Evolutionary conservation across 2,113 vertebrate genomes (phyloP).

Genomic region (Neogobius melanostomus): DNA sequence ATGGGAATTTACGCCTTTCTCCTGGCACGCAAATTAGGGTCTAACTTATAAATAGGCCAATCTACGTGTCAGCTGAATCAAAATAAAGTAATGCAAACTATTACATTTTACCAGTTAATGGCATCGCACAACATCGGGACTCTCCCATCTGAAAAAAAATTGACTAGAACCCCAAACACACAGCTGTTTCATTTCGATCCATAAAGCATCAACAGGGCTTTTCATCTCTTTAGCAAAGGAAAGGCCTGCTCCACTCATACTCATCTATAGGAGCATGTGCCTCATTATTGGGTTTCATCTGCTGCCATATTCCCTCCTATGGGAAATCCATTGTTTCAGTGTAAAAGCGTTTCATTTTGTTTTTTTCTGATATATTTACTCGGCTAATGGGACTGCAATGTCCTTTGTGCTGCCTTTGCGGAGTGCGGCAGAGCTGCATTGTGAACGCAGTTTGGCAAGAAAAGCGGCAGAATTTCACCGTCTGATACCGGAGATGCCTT

Average conservation of each 20-base stretch:
- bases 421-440: conserved; percentile 68
- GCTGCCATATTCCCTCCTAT: conserved; percentile 64
- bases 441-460: conserved; percentile 46
- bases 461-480: conserved; percentile 59
- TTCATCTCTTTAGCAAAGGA: conserved; percentile 47
- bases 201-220: conserved; percentile 41
- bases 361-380: conserved; percentile 71
- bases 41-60: conserved; percentile 29
- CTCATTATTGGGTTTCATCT: conserved; percentile 67
- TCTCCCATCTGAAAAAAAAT: conserved; percentile 30
- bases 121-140: conserved; percentile 31
- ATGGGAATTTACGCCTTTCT: conserved; percentile 24
- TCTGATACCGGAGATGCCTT: conserved; percentile 70
- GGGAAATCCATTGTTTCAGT: conserved; percentile 70
- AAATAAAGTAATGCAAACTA: conserved; percentile 10
- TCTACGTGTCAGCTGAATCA: background rate
- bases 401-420: conserved; percentile 69
- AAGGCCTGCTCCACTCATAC: conserved; percentile 47
- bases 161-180: conserved; percentile 50
- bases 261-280: conserved; percentile 57
- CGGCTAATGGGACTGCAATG: conserved; percentile 64
- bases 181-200: conserved; percentile 54
- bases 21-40: too few relatives aligned
- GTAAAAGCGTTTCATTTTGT: conserved; percentile 70
- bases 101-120: conserved; percentile 37